Evolutionary conservation across 2,888 invertebrate genomes (phyloP).

Genomic region (Folsomia manolachei): DNA sequence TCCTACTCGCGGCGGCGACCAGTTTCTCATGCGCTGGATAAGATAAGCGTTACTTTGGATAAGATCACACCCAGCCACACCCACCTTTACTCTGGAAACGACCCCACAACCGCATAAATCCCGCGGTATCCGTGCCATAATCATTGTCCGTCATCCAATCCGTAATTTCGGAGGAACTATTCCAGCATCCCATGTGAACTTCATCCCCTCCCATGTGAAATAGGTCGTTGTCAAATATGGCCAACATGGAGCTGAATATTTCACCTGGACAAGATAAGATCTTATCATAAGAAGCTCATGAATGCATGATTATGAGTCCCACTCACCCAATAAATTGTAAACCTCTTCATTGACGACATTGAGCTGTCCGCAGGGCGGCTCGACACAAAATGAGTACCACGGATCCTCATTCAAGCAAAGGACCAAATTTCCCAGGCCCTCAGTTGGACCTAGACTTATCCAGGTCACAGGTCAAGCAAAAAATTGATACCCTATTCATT

Average conservation of each 20-base stretch:
- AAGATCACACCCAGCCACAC: too few relatives aligned
- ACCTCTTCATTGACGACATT: constrained; percentile 72
- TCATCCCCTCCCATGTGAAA: constrained; percentile 90
- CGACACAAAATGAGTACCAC: constrained; percentile 70
- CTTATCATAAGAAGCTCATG: too few relatives aligned
- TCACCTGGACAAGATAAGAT: constrained; percentile 59
- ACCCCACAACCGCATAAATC: constrained; percentile 54
- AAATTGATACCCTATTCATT: too few relatives aligned
- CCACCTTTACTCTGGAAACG: constrained; percentile 46
- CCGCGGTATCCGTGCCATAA: constrained; percentile 52
- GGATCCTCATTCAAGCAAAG: constrained; percentile 73
- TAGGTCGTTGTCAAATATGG: constrained; percentile 68
- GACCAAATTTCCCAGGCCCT: constrained; percentile 69
- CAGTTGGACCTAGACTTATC: too few relatives aligned
- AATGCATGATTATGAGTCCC: too few relatives aligned
- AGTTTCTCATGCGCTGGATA: constrained; percentile 18
- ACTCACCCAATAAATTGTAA: constrained; percentile 59
- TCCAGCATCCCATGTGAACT: constrained; percentile 75
- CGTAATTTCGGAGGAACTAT: constrained; percentile 64
- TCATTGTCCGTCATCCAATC: constrained; percentile 55
- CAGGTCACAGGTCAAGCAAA: too few relatives aligned
- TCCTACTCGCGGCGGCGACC: constrained; percentile 51
- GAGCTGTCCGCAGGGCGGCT: constrained; percentile 80
- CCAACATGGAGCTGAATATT: constrained; percentile 71
- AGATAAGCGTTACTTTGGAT: too few relatives aligned